A percentile compares a stretch with the other conserved stretches of the same genome.
These are phyloP conservation scores for Camelus bactrianus DNA, from an alignment of 2,113 vertebrate species.

Conservation along the genomic window DNA sequence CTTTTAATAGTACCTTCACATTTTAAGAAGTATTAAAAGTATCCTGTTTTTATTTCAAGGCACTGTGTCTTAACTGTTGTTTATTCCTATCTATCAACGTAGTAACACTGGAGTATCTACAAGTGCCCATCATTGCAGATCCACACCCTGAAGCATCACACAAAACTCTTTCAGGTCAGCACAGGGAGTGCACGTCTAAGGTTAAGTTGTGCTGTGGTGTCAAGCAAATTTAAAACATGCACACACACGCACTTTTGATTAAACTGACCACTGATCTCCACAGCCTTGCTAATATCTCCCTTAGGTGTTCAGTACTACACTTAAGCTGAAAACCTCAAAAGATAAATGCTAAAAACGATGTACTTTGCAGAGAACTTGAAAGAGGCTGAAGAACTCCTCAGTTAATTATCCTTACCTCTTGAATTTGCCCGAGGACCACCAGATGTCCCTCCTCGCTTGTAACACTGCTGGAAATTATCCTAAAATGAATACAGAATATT, in stretches of 20 bases:
- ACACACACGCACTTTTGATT: not conserved
- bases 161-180: not conserved
- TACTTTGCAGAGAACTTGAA: not conserved
- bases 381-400: not conserved
- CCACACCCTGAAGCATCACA: not conserved
- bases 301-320: not conserved
- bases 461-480: conserved; percentile 94
- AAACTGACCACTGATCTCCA: not conserved
- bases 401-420: conserved; percentile 88
- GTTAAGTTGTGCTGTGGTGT: not conserved
- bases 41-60: conserved; percentile 31
- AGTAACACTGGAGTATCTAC: not conserved
- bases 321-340: conserved; percentile 45
- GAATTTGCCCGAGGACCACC: conserved; percentile 88
- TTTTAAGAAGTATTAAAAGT: conserved; percentile 38
- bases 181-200: not conserved
- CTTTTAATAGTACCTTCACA: conserved; percentile 23
- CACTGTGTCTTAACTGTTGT: not conserved
- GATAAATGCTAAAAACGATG: not conserved
- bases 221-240: not conserved
- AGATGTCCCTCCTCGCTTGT: conserved; percentile 88
- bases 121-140: not conserved
- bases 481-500: conserved; percentile 79
- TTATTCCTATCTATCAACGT: not conserved
- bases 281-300: not conserved